These are phyloP conservation scores for Amorpha juglandis DNA, from an alignment of 2,888 invertebrate species.

Conservation along the genomic window DNA sequence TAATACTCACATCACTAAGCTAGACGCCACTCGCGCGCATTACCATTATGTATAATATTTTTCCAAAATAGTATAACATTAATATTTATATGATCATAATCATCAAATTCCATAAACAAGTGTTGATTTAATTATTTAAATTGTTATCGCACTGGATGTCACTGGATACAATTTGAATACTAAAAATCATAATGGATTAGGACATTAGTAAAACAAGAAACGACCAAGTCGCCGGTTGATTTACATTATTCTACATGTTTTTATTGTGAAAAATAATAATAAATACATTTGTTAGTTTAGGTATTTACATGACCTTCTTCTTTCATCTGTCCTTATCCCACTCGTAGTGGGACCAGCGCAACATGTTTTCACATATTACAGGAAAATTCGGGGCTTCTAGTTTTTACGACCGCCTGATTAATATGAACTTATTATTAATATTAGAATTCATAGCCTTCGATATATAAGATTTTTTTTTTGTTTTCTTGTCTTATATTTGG, in stretches of 20 bases:
- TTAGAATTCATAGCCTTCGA: no score
- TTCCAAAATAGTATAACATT: background rate
- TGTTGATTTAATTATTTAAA: conserved; percentile 12
- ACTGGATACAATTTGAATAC: background rate
- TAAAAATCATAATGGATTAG: background rate
- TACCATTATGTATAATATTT: background rate
- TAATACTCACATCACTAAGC: background rate
- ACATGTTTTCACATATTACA: no score
- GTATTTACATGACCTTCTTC: background rate
- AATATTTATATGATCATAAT: background rate
- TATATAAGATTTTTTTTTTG: no score
- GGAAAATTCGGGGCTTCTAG: no score
- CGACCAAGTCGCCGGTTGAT: background rate
- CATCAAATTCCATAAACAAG: background rate
- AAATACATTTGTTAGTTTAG: background rate
- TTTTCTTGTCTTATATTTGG: no score
- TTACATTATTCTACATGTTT: background rate
- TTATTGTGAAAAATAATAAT: background rate
- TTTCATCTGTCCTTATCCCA: background rate
- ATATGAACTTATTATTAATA: no score
- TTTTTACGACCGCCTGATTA: no score
- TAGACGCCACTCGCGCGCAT: background rate
- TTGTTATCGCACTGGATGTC: conserved; percentile 9
- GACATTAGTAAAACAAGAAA: conserved; percentile 5
- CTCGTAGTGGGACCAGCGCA: no score